Conservation (phyloP, 2,888 invertebrate genomes). For the Phragmatobia fuliginosa region DNA sequence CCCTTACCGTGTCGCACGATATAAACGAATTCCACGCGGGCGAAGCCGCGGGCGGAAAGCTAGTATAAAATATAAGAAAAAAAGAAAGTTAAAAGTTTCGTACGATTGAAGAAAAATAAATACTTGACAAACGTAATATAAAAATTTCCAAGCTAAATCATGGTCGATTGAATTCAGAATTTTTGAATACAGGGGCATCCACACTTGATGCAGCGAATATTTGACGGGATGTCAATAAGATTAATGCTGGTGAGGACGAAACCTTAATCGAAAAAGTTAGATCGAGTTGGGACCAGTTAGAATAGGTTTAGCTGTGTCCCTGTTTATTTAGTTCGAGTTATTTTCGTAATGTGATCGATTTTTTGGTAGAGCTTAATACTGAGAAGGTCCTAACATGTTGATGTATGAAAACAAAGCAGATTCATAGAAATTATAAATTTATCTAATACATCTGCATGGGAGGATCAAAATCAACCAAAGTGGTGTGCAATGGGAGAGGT, state of each 20-base stretch:
- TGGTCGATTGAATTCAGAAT: constrained; percentile 8
- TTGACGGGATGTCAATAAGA: constrained; percentile 34
- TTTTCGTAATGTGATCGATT: constrained; percentile 8
- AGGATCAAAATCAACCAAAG: too few relatives aligned
- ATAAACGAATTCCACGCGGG: too few relatives aligned
- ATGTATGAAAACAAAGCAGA: not conserved
- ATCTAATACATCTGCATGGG: too few relatives aligned
- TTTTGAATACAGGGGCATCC: constrained; percentile 15
- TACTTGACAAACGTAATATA: not conserved
- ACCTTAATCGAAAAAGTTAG: constrained; percentile 64
- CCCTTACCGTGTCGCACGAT: too few relatives aligned
- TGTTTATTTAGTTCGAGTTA: constrained; percentile 15
- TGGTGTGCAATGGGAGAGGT: too few relatives aligned
- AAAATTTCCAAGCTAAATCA: not conserved
- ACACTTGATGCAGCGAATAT: constrained; percentile 12
- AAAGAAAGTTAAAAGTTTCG: not conserved
- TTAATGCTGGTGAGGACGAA: constrained; percentile 45
- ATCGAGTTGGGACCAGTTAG: constrained; percentile 54
- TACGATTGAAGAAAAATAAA: not conserved
- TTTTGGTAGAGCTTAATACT: not conserved
- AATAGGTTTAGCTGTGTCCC: constrained; percentile 18
- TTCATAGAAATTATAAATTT: not conserved
- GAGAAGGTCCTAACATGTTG: not conserved
- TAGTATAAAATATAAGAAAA: too few relatives aligned
- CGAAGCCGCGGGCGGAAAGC: too few relatives aligned